phyloP scores from a whole-genome alignment of 1,140 invertebrate species.

The Plodia interpunctella region DNA sequence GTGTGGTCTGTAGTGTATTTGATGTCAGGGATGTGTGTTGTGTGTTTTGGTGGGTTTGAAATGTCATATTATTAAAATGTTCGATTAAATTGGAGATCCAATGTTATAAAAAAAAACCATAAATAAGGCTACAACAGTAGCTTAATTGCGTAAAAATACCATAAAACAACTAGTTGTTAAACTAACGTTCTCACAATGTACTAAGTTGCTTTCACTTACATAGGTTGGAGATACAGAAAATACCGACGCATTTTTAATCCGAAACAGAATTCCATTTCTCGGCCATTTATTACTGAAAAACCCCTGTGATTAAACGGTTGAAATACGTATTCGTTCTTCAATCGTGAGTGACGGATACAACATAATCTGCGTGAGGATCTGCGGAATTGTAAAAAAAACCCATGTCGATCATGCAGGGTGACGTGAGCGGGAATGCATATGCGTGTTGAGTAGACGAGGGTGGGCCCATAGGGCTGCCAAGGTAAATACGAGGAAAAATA shows the following conservation, averaged over 20 bases:
- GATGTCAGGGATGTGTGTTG: not conserved
- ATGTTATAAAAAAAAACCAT: too few species aligned
- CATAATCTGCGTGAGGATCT: not conserved
- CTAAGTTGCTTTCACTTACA: too few species aligned
- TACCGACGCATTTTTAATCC: too few species aligned
- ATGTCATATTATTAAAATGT: not conserved
- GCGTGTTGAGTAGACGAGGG: not conserved
- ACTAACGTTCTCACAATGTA: too few species aligned
- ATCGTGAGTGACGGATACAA: not conserved
- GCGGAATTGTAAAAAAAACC: conserved; percentile 5
- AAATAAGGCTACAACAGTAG: too few species aligned
- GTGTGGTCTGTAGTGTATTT: not conserved
- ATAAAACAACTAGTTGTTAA: too few species aligned
- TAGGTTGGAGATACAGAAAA: too few species aligned
- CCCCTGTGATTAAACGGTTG: not conserved
- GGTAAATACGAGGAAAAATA: too few species aligned
- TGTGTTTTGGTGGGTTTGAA: not conserved
- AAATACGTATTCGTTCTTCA: not conserved
- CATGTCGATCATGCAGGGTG: not conserved
- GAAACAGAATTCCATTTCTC: too few species aligned
- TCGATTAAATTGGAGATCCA: too few species aligned
- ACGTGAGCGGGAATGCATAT: conserved; percentile 5
- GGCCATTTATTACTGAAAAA: not conserved
- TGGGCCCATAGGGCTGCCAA: not conserved
- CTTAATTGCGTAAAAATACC: too few species aligned